Evolutionary conservation across 1,140 invertebrate species (phyloP), one percentile per base, ranked within the genome.

Genomic region (Drosophila pachea): DNA sequence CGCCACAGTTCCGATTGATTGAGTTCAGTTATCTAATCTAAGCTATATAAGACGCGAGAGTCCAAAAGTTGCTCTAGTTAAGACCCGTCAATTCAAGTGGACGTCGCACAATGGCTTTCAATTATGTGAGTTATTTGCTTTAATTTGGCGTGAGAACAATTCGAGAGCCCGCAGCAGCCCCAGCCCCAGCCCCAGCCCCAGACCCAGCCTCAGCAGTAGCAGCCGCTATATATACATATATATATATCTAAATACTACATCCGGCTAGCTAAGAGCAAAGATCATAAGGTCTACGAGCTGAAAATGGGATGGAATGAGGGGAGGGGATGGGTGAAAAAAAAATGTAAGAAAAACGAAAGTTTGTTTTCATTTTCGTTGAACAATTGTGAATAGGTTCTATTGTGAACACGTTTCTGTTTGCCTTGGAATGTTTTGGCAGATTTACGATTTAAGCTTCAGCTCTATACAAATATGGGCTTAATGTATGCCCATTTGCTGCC

Each of bases 281-380:
- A 54, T 52, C 45, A 73, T 22, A 74, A 62, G 43, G n/a, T 16
- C 43, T 47, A 9, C 31, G 5, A 33, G 2, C n/a, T 40, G 38
- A n/a, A n/a, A n/a, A n/a, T n/a, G n/a, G n/a, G 5, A 3, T 9
- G n/a, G 5, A 33, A 45, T n/a, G n/a, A n/a, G n/a, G 22, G 22
- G 22, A 22, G 22, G 22, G 22, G 22, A n/a, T n/a, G n/a, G n/a
- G n/a, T n/a, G n/a, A n/a, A n/a, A n/a, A n/a, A 3, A 22, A 22
- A 22, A 22, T 22, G 6, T 4, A 63, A 50, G 52, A 35, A 42
- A 79, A 73, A 70, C 29, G 77, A 81, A 81, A 76, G 73, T 79
- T 71, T 62, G 62, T 65, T 76, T 79, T 59, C 53, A 61, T 60
- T 63, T 71, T 71, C 53, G 58, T 64, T 56, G 45, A 48, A 62